These are phyloP conservation scores for Peucedramus taeniatus DNA, from an alignment of 2,113 vertebrate species.

Conservation along the genomic window DNA sequence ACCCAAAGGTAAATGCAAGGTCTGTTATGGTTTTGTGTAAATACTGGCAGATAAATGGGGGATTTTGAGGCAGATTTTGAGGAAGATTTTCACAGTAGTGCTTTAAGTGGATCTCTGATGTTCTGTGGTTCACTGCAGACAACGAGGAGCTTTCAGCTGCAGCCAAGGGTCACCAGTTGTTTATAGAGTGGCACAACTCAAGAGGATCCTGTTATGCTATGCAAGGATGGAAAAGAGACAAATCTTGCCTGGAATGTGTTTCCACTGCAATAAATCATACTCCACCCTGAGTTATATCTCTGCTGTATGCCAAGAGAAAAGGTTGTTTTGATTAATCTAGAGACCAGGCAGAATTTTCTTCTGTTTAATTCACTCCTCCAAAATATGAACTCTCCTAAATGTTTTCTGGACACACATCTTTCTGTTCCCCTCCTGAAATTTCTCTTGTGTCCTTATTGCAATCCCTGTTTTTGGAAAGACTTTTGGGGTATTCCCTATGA, in stretches of 20 bases:
- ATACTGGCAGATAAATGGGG: neutral
- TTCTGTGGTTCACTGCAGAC: neutral
- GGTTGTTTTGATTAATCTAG: neutral
- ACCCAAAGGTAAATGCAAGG: neutral
- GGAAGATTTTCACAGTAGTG: neutral
- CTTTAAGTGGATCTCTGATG: neutral
- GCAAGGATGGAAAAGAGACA: neutral
- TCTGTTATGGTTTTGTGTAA: rapidly evolving
- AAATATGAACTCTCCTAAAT: neutral
- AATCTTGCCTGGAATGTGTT: neutral
- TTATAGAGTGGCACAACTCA: neutral
- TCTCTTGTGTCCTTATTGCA: neutral
- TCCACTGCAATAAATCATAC: neutral
- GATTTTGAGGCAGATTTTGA: neutral
- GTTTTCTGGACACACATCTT: neutral
- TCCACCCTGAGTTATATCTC: neutral
- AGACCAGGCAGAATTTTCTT: neutral
- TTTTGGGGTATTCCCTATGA: neutral
- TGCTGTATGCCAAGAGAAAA: neutral
- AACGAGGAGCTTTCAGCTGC: neutral
- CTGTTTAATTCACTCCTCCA: neutral
- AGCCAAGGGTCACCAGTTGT: neutral
- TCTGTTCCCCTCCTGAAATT: neutral
- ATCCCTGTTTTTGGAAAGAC: neutral
- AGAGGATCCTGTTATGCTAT: neutral